These are phyloP conservation scores for Scaptomyza pallida DNA, from an alignment of 1,140 invertebrate genomes.

Conservation along the genomic window DNA sequence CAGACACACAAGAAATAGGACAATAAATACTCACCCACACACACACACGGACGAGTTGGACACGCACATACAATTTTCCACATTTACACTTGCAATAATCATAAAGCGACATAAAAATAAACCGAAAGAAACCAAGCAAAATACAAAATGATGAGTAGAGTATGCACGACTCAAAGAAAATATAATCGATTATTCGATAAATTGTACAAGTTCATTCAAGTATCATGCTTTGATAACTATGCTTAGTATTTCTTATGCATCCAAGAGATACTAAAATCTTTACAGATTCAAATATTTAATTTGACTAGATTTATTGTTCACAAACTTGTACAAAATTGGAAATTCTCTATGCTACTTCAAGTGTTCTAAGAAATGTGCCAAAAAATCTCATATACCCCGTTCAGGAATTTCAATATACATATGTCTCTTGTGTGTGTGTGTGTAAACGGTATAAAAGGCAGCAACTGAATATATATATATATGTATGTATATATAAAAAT, in stretches of 20 bases:
- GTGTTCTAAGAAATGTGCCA: background rate
- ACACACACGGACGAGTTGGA: conserved; percentile 8
- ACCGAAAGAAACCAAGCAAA: conserved; percentile 20
- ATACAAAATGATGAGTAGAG: background rate
- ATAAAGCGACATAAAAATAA: conserved; percentile 69
- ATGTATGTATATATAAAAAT: too few relatives aligned
- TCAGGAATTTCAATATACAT: background rate
- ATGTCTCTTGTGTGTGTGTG: too few relatives aligned
- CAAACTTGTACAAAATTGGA: too few relatives aligned
- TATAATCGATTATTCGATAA: too few relatives aligned
- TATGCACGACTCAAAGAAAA: conserved; percentile 9
- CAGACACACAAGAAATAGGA: conserved; percentile 48
- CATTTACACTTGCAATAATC: conserved; percentile 78
- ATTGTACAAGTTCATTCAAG: too few relatives aligned
- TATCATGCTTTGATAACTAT: too few relatives aligned
- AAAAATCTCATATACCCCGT: background rate
- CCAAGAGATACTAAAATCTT: too few relatives aligned
- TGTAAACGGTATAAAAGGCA: conserved; percentile 4
- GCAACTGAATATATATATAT: conserved; percentile 27
- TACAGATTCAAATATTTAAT: too few relatives aligned
- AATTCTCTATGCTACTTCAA: background rate
- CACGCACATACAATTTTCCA: conserved; percentile 58
- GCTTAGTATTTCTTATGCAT: too few relatives aligned
- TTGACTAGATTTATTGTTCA: too few relatives aligned
- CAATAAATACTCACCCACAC: conserved; percentile 47